These are phyloP conservation scores for Epinephelus malabaricus DNA, from an alignment of 2,797 vertebrate genomes.

Conservation along the genomic window DNA sequence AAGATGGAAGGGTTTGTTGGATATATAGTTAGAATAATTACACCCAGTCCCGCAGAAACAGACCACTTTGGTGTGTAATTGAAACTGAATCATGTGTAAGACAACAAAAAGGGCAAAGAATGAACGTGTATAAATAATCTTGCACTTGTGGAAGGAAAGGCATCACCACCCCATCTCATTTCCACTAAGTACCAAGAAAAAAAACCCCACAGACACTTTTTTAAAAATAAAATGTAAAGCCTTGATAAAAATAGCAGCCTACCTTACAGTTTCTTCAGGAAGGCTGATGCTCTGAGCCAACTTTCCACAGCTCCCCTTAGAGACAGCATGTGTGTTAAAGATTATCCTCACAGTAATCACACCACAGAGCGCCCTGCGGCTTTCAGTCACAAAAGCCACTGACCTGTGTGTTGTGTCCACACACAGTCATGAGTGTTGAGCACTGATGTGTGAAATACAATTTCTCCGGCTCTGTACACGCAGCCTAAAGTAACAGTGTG, in stretches of 20 bases:
- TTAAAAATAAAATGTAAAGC: slow-evolving; percentile 60
- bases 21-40: slow-evolving; percentile 34
- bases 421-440: slow-evolving; percentile 41
- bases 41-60: slow-evolving; percentile 10
- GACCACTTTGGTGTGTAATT: slow-evolving; percentile 16
- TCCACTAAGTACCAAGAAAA: slow-evolving; percentile 24
- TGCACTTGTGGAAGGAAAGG: not conserved
- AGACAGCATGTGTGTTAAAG: slow-evolving; percentile 84
- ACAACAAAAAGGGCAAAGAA: slow-evolving; percentile 20
- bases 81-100: slow-evolving; percentile 10
- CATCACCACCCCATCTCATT: not conserved
- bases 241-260: slow-evolving; percentile 75
- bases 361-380: slow-evolving; percentile 55
- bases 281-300: slow-evolving; percentile 69
- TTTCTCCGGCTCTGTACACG: slow-evolving; percentile 10
- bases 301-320: slow-evolving; percentile 82
- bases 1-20: slow-evolving; percentile 39
- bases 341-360: slow-evolving; percentile 77
- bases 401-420: slow-evolving; percentile 68
- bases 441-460: slow-evolving; percentile 22
- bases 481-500: not conserved
- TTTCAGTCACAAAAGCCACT: slow-evolving; percentile 74
- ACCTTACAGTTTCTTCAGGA: slow-evolving; percentile 74
- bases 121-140: not conserved
- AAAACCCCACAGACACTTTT: slow-evolving; percentile 47